Base-by-base conservation (phyloP, 2,797 vertebrate species). In the Arnoldichthys spilopterus region DNA sequence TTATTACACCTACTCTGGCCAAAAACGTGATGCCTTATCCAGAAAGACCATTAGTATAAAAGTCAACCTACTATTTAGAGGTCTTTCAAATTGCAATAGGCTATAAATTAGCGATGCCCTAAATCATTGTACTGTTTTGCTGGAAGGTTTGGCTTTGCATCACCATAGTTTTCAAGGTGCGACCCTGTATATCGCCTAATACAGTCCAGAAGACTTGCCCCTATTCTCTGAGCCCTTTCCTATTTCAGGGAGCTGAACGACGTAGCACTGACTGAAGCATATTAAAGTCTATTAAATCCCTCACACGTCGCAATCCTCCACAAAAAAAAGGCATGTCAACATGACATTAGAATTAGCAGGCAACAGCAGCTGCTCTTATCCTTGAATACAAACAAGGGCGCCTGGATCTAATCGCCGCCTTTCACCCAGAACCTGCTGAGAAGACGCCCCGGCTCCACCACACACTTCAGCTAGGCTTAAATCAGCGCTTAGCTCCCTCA, bases 391-490 rank as follows among this genome's bases (percentile, higher is more conserved):
- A 91, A 91, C 88, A 92, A 73, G 64, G 74, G 79, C 75, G 74
- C 72, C 71, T 83, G 87, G 32, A 77, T 87, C 64, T 91, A 92
- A 91, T 91, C 90, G 90, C 83, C 79, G 74, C 82, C 78, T 81
- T 86, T 87, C 88, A 87, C 85, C 75, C 58, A 30, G 54, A 79
- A 83, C 74, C 74, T 74, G 69, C 74, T 69, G 72, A 58, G 73
- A 49, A 62, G 28, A 62, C 72, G 62, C 64, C 58, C 51, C 7
- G 49, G 80, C 18, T 47, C 74, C 78, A 82, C 54, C 68, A 72
- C 85, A 86, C 79, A 83, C 84, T 88, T 83, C 76, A 86, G 85
- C 82, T 81, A 69, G 28, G 66, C 80, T 86, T 82, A 81, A 91
- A 81, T 82, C 84, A 87, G 82, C 79, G 45, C 47, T 79, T 59